phyloP scores from a whole-genome alignment of 2,113 vertebrate genomes.

The Gymnogyps californianus region DNA sequence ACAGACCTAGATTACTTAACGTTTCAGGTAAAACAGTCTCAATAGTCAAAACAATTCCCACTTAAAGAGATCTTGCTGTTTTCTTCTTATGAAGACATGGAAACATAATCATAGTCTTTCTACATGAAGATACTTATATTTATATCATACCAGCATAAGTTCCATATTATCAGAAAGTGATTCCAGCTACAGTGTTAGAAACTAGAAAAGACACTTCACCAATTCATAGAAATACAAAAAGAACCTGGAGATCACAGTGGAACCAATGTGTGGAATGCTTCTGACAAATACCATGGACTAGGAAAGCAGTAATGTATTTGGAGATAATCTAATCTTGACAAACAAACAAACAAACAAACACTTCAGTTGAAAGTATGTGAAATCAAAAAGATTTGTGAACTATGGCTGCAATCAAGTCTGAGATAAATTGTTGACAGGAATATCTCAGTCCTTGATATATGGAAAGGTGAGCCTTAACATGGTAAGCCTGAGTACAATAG shows the following conservation, averaged over 20 bases:
- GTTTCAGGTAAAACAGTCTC: neutral
- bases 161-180: neutral
- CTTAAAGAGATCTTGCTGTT: neutral
- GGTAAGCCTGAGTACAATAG: neutral
- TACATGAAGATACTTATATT: neutral
- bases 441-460: neutral
- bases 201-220: neutral
- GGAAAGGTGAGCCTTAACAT: neutral
- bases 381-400: neutral
- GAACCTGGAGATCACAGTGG: neutral
- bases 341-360: neutral
- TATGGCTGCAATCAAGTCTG: neutral
- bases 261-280: neutral
- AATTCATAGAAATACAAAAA: neutral
- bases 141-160: neutral
- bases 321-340: neutral
- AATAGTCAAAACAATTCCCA: neutral
- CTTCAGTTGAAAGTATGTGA: neutral
- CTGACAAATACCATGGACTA: neutral
- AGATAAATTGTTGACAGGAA: neutral
- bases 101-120: neutral
- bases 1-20: neutral
- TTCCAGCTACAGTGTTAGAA: neutral
- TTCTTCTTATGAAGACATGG: neutral
- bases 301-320: neutral